Base-by-base conservation (phyloP, 2,888 invertebrate species). In the Pegoplata infirma region DNA sequence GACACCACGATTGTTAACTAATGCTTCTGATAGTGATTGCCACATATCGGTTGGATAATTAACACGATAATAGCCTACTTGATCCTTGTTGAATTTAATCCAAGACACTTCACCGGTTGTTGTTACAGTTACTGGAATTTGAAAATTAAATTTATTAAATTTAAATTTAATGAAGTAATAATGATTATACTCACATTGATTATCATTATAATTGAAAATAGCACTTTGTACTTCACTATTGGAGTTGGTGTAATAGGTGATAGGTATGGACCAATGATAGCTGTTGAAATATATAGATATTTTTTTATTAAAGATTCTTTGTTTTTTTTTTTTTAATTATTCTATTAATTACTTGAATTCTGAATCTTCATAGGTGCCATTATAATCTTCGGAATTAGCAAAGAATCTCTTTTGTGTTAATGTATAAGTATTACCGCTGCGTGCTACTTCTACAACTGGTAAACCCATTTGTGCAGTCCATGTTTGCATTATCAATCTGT, bases 401-500 rank as follows among this genome's bases (percentile, higher is more conserved):
- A 97, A 90, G 89, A 96, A 97, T 81, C 96, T 90, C 64, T 92
- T 91, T 86, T 97, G 97, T 0, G 92, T 93, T 3, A 97, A 89
- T 4, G 90, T 90, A 80, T 91, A 93, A 0, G 89, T 90, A 44
- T 91, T 90, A 6, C 87, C 90, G 10, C 87, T 89, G 58, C 89
- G 90, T 0, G 85, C 86, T 1, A 95, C 93, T 1, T 90, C 91
- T 3, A 98, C 90, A 0, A 97, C 91, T 0, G 97, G 97, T 84
- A 93, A 94, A 0, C 97, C 97, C 94, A 94, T 96, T 89, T 97
- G 97, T 47, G 92, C 91, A 0, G 96, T 97, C 95, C 96, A 98
- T 0, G 97, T 96, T 84, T 95, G 93, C 95, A 97, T 95, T 75
- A 96, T 92, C 46, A 91, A 87, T 5, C 92, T 92, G 76, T 76